A percentile compares a stretch with the other conserved stretches of the same genome.
These are phyloP conservation scores for Crenichthys baileyi DNA, from an alignment of 2,797 vertebrate species.

Conservation along the genomic window DNA sequence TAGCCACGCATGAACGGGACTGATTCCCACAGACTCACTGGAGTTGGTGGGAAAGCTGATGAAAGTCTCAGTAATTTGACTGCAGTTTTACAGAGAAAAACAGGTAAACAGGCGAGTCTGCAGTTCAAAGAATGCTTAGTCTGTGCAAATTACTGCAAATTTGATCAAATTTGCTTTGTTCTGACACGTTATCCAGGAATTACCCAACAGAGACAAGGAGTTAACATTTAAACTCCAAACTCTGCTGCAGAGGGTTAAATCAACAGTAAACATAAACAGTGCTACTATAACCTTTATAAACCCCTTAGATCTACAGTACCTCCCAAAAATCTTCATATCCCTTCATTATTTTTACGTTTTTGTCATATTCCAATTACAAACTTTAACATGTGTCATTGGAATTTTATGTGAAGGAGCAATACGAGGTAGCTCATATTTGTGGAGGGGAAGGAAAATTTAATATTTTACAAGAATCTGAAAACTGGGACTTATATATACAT, in stretches of 20 bases:
- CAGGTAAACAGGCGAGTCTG: background rate
- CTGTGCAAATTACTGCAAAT: background rate
- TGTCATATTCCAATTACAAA: background rate
- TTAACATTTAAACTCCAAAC: too few species aligned
- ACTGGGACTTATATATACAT: too few species aligned
- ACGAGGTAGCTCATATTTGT: background rate
- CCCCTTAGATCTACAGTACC: background rate
- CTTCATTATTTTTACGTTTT: background rate
- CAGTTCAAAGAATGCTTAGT: background rate
- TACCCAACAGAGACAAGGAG: too few species aligned
- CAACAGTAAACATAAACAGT: too few species aligned
- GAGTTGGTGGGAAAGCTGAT: constrained; percentile 7
- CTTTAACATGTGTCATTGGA: background rate
- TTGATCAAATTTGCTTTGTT: background rate
- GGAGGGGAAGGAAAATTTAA: too few species aligned
- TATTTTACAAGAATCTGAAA: too few species aligned
- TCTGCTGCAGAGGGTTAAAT: too few species aligned
- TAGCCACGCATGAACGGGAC: constrained; percentile 34
- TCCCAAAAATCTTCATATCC: too few species aligned
- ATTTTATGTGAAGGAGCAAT: background rate
- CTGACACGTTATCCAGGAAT: too few species aligned
- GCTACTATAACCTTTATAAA: background rate
- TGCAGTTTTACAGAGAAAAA: constrained; percentile 1
- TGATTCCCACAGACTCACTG: constrained; percentile 24
- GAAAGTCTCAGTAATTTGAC: constrained; percentile 4